Conservation (phyloP, 1,140 invertebrate species). For the Diplogasteroides magnus region DNA sequence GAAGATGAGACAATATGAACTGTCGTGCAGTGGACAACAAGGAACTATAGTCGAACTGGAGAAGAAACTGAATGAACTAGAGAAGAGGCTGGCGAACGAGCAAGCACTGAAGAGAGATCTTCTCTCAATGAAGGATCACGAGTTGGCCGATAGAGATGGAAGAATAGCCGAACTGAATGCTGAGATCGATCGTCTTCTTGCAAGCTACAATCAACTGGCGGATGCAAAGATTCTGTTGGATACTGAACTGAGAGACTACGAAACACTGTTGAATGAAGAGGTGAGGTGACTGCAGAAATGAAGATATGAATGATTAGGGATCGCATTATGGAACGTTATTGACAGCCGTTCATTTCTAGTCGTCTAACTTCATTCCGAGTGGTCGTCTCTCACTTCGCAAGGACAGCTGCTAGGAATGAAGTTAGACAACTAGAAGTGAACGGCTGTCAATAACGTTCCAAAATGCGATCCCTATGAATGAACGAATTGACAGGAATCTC, state of each 20-base stretch:
- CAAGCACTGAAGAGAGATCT: neutral
- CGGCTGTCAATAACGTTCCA: too few species aligned
- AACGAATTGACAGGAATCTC: neutral
- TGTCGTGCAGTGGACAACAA: neutral
- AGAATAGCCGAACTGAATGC: neutral
- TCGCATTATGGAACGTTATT: too few species aligned
- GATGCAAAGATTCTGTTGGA: neutral
- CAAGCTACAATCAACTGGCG: neutral
- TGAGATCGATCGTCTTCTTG: neutral
- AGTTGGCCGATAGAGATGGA: slow-evolving; percentile 4
- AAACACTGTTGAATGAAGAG: neutral
- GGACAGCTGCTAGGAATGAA: too few species aligned
- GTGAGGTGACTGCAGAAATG: neutral
- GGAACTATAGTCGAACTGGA: neutral
- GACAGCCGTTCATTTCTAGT: too few species aligned
- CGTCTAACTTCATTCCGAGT: too few species aligned
- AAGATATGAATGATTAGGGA: too few species aligned
- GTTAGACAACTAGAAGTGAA: too few species aligned
- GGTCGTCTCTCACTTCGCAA: too few species aligned
- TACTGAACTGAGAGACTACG: neutral
- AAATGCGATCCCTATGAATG: too few species aligned
- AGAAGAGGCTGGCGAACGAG: neutral
- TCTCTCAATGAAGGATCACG: neutral
- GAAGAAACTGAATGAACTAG: neutral
- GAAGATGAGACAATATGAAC: neutral